phyloP scores from a whole-genome alignment of 2,113 vertebrate species.

The Spilogale gracilis region DNA sequence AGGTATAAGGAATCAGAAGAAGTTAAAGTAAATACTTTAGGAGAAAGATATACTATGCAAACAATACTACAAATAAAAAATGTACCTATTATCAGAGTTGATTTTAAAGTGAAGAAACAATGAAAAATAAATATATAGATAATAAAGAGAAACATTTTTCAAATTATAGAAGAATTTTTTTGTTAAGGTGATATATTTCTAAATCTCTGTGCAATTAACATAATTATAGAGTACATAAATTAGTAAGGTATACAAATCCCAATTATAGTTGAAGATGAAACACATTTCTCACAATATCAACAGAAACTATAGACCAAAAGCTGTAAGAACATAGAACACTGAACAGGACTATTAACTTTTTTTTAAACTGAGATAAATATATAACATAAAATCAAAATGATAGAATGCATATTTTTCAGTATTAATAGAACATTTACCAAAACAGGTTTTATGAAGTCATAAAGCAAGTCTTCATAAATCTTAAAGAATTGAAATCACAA shows the following conservation, averaged over 20 bases:
- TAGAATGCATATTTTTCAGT: background rate
- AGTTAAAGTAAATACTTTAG: background rate
- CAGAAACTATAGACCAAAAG: background rate
- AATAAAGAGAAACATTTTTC: background rate
- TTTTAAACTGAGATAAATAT: background rate
- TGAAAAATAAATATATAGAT: background rate
- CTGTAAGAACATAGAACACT: background rate
- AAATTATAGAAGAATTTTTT: background rate
- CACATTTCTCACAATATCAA: background rate
- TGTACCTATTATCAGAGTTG: background rate
- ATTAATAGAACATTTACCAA: background rate
- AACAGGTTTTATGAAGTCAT: background rate
- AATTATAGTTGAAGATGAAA: background rate
- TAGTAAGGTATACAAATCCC: background rate
- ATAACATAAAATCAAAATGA: background rate
- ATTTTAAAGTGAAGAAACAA: background rate
- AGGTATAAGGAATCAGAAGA: background rate
- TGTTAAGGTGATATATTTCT: background rate
- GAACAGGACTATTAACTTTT: background rate
- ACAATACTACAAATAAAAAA: background rate
- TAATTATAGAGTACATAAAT: background rate
- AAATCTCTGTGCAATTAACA: background rate
- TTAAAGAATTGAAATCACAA: background rate
- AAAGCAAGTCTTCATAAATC: background rate
- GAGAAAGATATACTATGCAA: background rate